phyloP scores from a whole-genome alignment of 2,888 invertebrate species.

The Diabrotica balteata region DNA sequence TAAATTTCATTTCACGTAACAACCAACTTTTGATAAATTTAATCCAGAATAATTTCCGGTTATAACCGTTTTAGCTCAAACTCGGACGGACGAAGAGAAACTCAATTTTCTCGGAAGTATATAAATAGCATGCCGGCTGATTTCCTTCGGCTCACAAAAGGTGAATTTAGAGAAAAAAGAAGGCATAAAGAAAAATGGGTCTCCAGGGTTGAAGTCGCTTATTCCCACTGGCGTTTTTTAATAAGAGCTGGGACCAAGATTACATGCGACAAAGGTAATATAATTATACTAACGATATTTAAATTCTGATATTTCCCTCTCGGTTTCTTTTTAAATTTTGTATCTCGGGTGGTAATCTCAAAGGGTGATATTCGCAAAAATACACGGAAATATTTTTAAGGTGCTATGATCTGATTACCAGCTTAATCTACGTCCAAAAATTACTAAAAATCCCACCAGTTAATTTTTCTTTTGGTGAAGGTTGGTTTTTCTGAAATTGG shows the following conservation, averaged over 20 bases:
- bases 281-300: constrained; percentile 7
- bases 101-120: not conserved
- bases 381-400: too few relatives aligned
- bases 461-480: too few relatives aligned
- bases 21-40: too few relatives aligned
- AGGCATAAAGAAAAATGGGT: constrained; percentile 12
- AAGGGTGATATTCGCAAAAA: too few relatives aligned
- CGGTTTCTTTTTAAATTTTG: too few relatives aligned
- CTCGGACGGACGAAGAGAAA: not conserved
- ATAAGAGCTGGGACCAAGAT: constrained; percentile 17
- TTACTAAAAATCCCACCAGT: too few relatives aligned
- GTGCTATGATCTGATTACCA: too few relatives aligned
- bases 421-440: too few relatives aligned
- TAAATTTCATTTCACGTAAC: too few relatives aligned
- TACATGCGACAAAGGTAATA: constrained; percentile 18
- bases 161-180: constrained; percentile 4
- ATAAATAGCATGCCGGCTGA: not conserved
- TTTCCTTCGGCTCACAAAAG: not conserved
- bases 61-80: not conserved
- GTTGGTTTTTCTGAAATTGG: too few relatives aligned
- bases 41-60: too few relatives aligned
- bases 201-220: constrained; percentile 3
- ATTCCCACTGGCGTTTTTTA: constrained; percentile 14
- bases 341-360: too few relatives aligned
- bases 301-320: not conserved